Percentiles rank a stretch among this genome's conserved stretches.
Conservation (phyloP, 2,888 invertebrate species). For the Anaspis maculata region DNA sequence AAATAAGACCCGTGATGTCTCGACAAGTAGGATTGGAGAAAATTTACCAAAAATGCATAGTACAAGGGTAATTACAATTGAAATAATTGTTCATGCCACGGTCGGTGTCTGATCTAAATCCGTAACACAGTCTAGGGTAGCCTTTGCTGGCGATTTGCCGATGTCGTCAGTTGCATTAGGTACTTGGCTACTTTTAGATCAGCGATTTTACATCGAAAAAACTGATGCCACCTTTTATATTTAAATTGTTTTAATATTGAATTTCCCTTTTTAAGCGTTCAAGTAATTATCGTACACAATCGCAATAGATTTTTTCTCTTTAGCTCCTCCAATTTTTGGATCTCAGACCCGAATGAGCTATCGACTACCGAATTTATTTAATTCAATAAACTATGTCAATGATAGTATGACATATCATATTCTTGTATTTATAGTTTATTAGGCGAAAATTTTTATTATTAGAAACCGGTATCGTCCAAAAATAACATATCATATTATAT, state of each 20-base stretch:
- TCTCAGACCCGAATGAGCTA: too few species aligned
- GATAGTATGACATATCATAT: background rate
- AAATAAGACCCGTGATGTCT: too few species aligned
- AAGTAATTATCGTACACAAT: background rate
- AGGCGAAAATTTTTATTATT: conserved; percentile 32
- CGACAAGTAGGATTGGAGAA: too few species aligned
- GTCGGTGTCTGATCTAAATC: conserved; percentile 31
- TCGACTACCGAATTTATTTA: too few species aligned
- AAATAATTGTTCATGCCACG: conserved; percentile 17
- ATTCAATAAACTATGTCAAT: background rate
- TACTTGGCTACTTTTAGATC: conserved; percentile 36
- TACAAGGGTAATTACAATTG: conserved; percentile 12
- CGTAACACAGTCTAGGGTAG: conserved; percentile 38
- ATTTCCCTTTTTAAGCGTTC: too few species aligned
- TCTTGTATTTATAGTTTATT: conserved; percentile 23
- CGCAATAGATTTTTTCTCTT: background rate
- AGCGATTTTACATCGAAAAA: conserved; percentile 25
- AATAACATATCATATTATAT: conserved; percentile 33
- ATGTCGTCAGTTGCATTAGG: conserved; percentile 37
- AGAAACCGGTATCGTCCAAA: conserved; percentile 33
- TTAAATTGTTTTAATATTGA: conserved; percentile 7
- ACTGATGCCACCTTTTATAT: conserved; percentile 17
- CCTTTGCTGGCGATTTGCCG: conserved; percentile 37
- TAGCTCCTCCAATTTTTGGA: too few species aligned
- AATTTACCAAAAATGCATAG: conserved; percentile 7